Percentiles rank a stretch among this genome's conserved stretches.
Evolutionary conservation across 2,797 vertebrate genomes (phyloP).

Genomic region (Cygnus olor): DNA sequence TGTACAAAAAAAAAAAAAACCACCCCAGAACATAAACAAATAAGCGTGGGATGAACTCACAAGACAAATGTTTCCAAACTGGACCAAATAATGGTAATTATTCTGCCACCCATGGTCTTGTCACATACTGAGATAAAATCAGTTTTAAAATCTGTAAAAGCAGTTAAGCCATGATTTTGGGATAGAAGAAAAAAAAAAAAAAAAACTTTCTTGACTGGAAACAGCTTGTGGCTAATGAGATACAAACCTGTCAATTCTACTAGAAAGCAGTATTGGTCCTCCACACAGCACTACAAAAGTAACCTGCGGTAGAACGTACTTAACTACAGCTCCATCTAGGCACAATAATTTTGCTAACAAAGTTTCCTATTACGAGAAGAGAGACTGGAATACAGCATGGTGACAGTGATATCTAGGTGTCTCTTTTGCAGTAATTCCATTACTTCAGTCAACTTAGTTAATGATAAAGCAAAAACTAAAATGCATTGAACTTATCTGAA

Average conservation of each 20-base stretch:
- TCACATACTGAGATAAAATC: constrained; percentile 7
- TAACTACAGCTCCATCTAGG: constrained; percentile 3
- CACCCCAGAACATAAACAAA: neutral
- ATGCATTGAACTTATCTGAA: neutral
- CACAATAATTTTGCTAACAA: neutral
- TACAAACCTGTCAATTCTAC: neutral
- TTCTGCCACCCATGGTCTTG: neutral
- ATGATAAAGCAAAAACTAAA: neutral
- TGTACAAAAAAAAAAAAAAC: neutral
- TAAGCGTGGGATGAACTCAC: neutral
- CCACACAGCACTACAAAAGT: neutral
- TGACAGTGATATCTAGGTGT: neutral
- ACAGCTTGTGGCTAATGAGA: constrained; percentile 33
- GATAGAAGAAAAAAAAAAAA: neutral
- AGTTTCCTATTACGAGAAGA: neutral
- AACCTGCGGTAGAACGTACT: neutral
- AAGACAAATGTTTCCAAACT: constrained; percentile 13
- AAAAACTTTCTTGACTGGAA: neutral
- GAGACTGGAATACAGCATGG: too few relatives aligned
- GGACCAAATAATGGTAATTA: constrained; percentile 14
- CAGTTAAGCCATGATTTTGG: neutral
- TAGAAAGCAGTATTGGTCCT: neutral
- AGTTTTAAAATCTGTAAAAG: neutral
- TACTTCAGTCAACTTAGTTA: neutral
- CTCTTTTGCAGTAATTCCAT: neutral